Percentiles rank a stretch among this genome's conserved stretches.
These are phyloP conservation scores for Lamellibrachia columna DNA, from an alignment of 2,888 invertebrate species.

Conservation along the genomic window DNA sequence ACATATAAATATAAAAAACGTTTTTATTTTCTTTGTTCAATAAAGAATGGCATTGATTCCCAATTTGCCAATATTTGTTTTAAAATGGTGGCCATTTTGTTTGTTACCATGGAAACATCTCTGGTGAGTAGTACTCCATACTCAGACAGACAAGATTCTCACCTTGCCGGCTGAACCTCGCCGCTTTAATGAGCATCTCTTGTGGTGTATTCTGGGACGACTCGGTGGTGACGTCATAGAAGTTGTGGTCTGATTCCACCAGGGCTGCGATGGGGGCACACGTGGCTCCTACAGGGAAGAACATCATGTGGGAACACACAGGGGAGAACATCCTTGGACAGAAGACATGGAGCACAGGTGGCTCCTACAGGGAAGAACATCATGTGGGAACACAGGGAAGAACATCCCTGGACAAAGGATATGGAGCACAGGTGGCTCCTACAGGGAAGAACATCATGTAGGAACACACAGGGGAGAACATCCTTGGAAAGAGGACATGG, in stretches of 20 bases:
- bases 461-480: background rate
- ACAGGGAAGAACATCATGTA: background rate
- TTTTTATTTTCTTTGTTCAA: no score
- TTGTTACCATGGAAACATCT: no score
- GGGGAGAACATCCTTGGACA: background rate
- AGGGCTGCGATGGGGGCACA: slow-evolving; percentile 18
- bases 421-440: no score
- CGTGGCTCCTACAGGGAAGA: background rate
- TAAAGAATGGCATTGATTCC: no score
- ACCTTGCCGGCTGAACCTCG: slow-evolving; percentile 62
- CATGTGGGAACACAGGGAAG: no score
- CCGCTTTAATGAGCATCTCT: slow-evolving; percentile 60
- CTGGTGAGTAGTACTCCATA: no score
- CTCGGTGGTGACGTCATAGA: slow-evolving; percentile 40
- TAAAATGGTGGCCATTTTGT: no score
- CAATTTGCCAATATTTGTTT: no score
- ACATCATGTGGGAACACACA: background rate
- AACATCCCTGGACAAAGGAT: no score
- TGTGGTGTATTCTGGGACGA: slow-evolving; percentile 53
- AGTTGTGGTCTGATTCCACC: slow-evolving; percentile 37
- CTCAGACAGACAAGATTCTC: background rate
- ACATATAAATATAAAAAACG: no score
- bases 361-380: no score
- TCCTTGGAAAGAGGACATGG: background rate
- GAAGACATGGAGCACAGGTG: background rate